phyloP scores from a whole-genome alignment of 2,888 invertebrate genomes.

The Ethmia dodecea region DNA sequence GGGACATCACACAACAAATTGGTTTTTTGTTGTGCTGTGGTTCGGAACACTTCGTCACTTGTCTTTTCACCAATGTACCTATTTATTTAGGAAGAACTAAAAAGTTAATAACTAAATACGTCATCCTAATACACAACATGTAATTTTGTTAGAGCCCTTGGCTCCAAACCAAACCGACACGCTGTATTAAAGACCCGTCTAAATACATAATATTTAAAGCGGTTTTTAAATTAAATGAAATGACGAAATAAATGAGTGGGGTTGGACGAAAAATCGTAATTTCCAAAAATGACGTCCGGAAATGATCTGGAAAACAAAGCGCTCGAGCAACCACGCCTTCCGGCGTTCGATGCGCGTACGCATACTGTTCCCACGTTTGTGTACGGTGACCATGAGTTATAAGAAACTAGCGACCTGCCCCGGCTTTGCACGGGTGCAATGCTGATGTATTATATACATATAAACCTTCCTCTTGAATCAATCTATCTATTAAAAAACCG shows the following conservation, averaged over 20 bases:
- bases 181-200: not conserved
- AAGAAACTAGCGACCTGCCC: too few species aligned
- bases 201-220: constrained; percentile 1
- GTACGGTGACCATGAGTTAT: constrained; percentile 31
- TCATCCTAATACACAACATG: not conserved
- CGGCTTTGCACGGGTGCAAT: too few species aligned
- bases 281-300: constrained; percentile 62
- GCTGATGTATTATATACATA: too few species aligned
- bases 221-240: constrained; percentile 15
- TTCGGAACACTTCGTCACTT: too few species aligned
- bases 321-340: constrained; percentile 52
- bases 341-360: constrained; percentile 41
- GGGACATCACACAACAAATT: too few species aligned
- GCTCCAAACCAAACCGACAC: not conserved
- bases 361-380: constrained; percentile 65
- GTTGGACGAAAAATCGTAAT: constrained; percentile 38
- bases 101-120: not conserved
- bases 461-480: too few species aligned
- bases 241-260: constrained; percentile 22
- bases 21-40: too few species aligned
- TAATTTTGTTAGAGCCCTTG: not conserved
- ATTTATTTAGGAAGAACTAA: too few species aligned
- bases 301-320: constrained; percentile 70
- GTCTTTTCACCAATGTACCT: too few species aligned
- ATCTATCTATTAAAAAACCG: too few species aligned